Conservation (phyloP, 2,797 vertebrate genomes). For the Pempheris klunzingeri region DNA sequence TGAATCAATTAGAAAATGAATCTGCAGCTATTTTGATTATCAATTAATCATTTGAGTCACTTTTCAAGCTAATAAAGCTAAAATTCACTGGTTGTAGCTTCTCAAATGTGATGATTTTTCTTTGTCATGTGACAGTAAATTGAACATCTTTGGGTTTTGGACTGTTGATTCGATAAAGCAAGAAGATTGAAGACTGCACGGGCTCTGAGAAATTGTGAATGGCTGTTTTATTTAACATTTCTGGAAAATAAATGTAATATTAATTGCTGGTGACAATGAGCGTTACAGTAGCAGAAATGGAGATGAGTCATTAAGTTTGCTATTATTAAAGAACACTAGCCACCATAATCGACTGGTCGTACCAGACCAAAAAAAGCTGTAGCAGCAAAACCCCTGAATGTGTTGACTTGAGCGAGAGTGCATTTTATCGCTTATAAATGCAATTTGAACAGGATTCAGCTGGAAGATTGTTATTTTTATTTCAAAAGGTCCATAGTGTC, state of each 20-base stretch:
- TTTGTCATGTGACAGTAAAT: neutral
- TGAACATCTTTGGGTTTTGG: neutral
- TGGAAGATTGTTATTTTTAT: neutral
- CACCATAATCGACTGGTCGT: neutral
- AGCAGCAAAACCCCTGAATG: neutral
- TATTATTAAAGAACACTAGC: neutral
- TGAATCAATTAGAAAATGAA: neutral
- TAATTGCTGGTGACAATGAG: neutral
- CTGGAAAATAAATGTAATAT: neutral
- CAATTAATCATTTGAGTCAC: no score
- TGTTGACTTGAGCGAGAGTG: no score
- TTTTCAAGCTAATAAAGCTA: neutral
- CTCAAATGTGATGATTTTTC: neutral
- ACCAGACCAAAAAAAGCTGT: neutral
- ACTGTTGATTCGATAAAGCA: neutral
- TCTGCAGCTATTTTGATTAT: neutral
- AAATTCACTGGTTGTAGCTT: neutral
- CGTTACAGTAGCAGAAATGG: neutral
- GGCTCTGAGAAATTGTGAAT: neutral
- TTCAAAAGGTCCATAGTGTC: neutral
- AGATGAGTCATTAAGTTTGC: no score
- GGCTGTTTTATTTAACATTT: neutral
- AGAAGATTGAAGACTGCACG: neutral
- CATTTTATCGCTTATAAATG: neutral
- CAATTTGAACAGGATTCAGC: no score